Base-by-base conservation (phyloP, 2,888 invertebrate genomes). In the Lampropteryx suffumata region DNA sequence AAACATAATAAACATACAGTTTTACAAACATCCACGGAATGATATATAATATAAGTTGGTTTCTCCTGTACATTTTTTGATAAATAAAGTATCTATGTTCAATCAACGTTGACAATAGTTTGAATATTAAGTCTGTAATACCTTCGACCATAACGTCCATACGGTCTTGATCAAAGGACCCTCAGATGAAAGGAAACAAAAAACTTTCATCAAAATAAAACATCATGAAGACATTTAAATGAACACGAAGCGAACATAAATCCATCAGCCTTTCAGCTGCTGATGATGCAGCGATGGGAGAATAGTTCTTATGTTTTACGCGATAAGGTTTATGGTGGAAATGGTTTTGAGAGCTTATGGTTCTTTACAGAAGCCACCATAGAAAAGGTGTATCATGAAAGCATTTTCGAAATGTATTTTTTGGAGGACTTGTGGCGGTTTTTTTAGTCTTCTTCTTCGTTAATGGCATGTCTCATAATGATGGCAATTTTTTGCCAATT, bases 201-300 rank as follows among this genome's bases (percentile, higher is more conserved):
- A 49, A 53, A 41, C 39, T 28, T 40, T 49, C 49, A 49, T 49
- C 44, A 53, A 26, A 28, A 54, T 54, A 54, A 54, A 52, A 49
- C 28, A 54, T 49, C 45, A 54, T 49, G 53, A 42, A 49, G 49
- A 54, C 53, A 49, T 53, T 48, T 48, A 53, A 53, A 53, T 53
- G 44, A 40, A 48, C 40, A 29, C 28, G 30, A 41, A 32, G 13
- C 8, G 39, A 26, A 27, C 45, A 44, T 54, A 54, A 54, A 54
- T 54, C 49, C 33, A 45, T 49, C n/a, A 26, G 11, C 42, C 43
- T 40, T 49, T 33, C 36, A 49, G 36, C 27, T 33, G 29, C 36
- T 29, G 45, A n/a, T 40, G 14, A 28, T 37, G 13, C 7, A 10
- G 24, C 7, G 5, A 6, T 9, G 9, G 24, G n/a, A 36, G 36